These are phyloP conservation scores for Hypothenemus hampei DNA, from an alignment of 1,140 invertebrate species.

Conservation along the genomic window DNA sequence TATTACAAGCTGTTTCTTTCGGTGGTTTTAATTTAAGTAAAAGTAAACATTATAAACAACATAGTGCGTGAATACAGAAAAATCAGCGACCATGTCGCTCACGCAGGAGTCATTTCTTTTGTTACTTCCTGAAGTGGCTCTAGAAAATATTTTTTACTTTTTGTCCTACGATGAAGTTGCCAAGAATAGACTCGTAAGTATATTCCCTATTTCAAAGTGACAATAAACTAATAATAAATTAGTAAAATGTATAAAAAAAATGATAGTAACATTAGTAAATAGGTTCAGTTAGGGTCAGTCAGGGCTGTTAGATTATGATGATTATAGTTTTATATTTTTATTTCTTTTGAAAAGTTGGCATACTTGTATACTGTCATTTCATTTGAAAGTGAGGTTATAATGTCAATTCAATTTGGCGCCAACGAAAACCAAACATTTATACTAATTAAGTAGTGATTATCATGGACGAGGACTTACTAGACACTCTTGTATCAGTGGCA, in stretches of 20 bases:
- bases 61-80: neutral
- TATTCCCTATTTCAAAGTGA: neutral
- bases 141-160: slow-evolving; percentile 74
- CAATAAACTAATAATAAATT: too few species aligned
- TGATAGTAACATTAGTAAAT: neutral
- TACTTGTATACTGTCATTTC: neutral
- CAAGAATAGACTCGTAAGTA: slow-evolving; percentile 70
- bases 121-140: slow-evolving; percentile 66
- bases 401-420: too few species aligned
- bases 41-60: too few species aligned
- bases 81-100: neutral
- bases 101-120: slow-evolving; percentile 48
- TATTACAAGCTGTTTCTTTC: too few species aligned
- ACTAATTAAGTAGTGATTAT: slow-evolving; percentile 11
- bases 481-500: slow-evolving; percentile 28
- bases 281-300: neutral
- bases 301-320: neutral
- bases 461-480: slow-evolving; percentile 28
- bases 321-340: neutral
- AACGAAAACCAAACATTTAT: neutral
- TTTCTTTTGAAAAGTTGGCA: neutral
- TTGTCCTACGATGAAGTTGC: slow-evolving; percentile 78
- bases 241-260: too few species aligned
- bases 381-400: neutral
- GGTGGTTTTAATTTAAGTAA: too few species aligned